A percentile compares a stretch with the other conserved stretches of the same genome.
Evolutionary conservation across 2,113 vertebrate species (phyloP).

Genomic region (Promerops cafer): DNA sequence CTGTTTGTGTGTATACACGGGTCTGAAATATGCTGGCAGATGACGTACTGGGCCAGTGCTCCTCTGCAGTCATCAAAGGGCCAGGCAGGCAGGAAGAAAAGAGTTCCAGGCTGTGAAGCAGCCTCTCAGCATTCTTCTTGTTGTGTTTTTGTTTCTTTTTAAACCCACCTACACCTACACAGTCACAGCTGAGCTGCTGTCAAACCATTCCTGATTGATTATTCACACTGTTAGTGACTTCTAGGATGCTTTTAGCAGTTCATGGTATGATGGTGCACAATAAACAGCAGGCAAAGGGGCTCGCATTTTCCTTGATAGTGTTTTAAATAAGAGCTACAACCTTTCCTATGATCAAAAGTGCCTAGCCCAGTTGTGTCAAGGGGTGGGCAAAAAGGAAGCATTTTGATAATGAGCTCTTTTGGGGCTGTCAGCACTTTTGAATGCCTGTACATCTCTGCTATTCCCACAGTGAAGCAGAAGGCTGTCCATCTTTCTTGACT

Average conservation of each 20-base stretch:
- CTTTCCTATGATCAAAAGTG: constrained; percentile 18
- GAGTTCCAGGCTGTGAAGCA: background rate
- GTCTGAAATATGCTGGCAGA: background rate
- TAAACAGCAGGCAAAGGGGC: background rate
- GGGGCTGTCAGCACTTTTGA: constrained; percentile 14
- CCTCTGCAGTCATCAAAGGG: background rate
- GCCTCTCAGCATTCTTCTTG: background rate
- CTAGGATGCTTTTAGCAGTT: background rate
- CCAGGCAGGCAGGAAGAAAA: background rate
- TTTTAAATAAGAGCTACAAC: constrained; percentile 3
- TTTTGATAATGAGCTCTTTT: constrained; percentile 14
- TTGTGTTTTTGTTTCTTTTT: background rate
- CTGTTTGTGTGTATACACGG: background rate
- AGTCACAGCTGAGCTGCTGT: background rate
- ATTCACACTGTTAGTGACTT: background rate
- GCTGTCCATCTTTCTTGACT: background rate
- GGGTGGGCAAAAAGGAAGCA: constrained; percentile 17
- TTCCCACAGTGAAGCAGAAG: background rate
- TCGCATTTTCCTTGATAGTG: background rate
- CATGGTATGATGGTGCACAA: background rate
- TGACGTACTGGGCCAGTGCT: background rate
- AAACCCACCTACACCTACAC: background rate
- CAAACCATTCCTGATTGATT: background rate
- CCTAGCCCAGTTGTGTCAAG: background rate
- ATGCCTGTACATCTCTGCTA: background rate